Percentiles rank a stretch among this genome's conserved stretches.
phyloP scores from a whole-genome alignment of 2,113 vertebrate genomes.

The Lagopus leucura region DNA sequence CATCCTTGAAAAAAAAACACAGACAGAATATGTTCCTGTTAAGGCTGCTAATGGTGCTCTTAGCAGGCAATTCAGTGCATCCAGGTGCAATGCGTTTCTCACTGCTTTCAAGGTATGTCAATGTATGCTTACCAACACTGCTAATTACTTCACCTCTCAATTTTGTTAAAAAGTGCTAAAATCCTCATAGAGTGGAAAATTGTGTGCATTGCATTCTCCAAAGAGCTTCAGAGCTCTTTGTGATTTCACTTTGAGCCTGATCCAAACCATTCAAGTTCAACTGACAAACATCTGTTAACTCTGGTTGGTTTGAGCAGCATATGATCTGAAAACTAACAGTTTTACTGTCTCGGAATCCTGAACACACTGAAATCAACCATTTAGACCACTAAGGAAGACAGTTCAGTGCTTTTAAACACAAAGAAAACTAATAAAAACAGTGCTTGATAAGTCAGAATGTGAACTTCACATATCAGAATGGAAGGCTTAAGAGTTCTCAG shows the following conservation, averaged over 20 bases:
- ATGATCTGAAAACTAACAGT: background rate
- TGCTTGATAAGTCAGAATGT: background rate
- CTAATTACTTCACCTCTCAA: background rate
- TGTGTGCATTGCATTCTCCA: background rate
- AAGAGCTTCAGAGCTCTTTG: background rate
- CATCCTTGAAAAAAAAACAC: slow-evolving; percentile 81
- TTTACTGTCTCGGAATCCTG: background rate
- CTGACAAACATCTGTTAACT: background rate
- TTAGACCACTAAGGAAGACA: background rate
- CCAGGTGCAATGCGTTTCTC: background rate
- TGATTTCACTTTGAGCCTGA: background rate
- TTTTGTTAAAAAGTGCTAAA: background rate
- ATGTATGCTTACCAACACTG: fast-evolving
- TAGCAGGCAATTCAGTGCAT: background rate
- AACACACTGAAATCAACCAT: background rate
- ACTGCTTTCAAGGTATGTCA: background rate
- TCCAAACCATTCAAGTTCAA: background rate
- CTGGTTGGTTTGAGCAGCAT: background rate
- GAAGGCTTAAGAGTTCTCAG: background rate
- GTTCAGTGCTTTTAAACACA: background rate
- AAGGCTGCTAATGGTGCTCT: background rate
- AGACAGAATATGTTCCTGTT: background rate
- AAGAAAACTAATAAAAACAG: background rate
- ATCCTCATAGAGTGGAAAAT: background rate
- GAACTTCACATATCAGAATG: background rate